Conservation (phyloP, 2,797 vertebrate species). For the Microctenopoma lineatum region DNA sequence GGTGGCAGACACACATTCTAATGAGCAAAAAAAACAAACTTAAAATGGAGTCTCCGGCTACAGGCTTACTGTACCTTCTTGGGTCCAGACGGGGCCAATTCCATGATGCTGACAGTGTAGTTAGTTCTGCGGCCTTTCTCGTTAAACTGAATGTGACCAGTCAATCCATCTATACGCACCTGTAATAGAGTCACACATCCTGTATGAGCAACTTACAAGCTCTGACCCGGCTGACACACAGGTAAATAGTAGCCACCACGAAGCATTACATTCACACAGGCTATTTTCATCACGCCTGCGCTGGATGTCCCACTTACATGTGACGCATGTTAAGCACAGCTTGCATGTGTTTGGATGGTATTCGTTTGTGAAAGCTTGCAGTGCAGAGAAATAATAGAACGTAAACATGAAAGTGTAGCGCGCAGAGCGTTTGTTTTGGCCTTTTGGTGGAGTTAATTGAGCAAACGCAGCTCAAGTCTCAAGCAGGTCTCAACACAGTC, state of each 20-base stretch:
- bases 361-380: slow-evolving; percentile 34
- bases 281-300: slow-evolving; percentile 5
- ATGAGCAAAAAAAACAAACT: slow-evolving; percentile 1
- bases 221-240: background rate
- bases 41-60: background rate
- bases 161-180: slow-evolving; percentile 95
- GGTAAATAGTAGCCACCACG: slow-evolving; percentile 20
- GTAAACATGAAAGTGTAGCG: slow-evolving; percentile 55
- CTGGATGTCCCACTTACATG: slow-evolving; percentile 13
- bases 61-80: slow-evolving; percentile 87
- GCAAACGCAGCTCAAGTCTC: slow-evolving; percentile 76
- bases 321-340: slow-evolving; percentile 28
- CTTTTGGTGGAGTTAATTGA: slow-evolving; percentile 81
- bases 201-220: slow-evolving; percentile 5
- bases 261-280: slow-evolving; percentile 7
- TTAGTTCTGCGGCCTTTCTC: slow-evolving; percentile 97
- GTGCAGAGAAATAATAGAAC: slow-evolving; percentile 61
- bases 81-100: slow-evolving; percentile 92
- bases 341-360: slow-evolving; percentile 34
- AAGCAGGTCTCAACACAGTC: slow-evolving; percentile 66
- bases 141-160: slow-evolving; percentile 98
- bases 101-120: slow-evolving; percentile 95
- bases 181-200: slow-evolving; percentile 65
- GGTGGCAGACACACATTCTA: background rate
- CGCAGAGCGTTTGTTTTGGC: slow-evolving; percentile 76